phyloP scores from a whole-genome alignment of 1,140 invertebrate species.

The Drosophila ogumai region DNA sequence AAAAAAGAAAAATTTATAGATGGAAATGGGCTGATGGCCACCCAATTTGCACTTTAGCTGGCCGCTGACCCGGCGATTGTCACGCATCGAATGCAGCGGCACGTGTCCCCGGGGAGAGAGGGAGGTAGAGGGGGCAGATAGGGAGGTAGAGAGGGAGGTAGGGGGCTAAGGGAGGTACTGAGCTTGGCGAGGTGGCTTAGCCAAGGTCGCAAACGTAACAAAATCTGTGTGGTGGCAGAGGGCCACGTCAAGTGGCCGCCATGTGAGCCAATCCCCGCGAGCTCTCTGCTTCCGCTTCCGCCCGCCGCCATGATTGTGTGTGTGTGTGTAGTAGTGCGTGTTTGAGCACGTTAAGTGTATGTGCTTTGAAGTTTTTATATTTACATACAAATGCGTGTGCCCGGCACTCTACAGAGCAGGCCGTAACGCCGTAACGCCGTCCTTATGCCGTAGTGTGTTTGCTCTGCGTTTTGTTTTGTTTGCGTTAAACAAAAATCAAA shows the following conservation, averaged over 20 bases:
- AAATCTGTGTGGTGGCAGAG: constrained; percentile 49
- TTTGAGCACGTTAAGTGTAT: constrained; percentile 75
- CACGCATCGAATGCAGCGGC: constrained; percentile 42
- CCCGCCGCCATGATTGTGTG: background rate
- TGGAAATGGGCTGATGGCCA: constrained; percentile 14
- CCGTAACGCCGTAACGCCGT: background rate
- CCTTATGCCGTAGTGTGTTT: constrained; percentile 51
- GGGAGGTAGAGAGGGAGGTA: background rate
- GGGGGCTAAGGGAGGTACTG: too few species aligned
- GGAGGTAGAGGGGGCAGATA: background rate
- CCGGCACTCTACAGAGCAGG: background rate
- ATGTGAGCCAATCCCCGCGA: constrained; percentile 28
- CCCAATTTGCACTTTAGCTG: constrained; percentile 46
- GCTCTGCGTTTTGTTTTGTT: constrained; percentile 76
- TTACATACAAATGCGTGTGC: constrained; percentile 65
- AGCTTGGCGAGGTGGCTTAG: constrained; percentile 24
- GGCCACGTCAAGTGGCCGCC: constrained; percentile 68
- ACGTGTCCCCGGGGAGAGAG: constrained; percentile 13
- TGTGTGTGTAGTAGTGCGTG: constrained; percentile 48
- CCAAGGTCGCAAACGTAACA: constrained; percentile 24
- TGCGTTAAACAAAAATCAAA: constrained; percentile 57
- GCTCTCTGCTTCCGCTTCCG: constrained; percentile 2
- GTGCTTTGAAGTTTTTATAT: constrained; percentile 80
- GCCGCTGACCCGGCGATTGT: constrained; percentile 35
- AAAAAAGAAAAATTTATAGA: background rate